These are phyloP conservation scores for Drosophila tanythrix DNA, from an alignment of 2,888 invertebrate species.

Conservation along the genomic window DNA sequence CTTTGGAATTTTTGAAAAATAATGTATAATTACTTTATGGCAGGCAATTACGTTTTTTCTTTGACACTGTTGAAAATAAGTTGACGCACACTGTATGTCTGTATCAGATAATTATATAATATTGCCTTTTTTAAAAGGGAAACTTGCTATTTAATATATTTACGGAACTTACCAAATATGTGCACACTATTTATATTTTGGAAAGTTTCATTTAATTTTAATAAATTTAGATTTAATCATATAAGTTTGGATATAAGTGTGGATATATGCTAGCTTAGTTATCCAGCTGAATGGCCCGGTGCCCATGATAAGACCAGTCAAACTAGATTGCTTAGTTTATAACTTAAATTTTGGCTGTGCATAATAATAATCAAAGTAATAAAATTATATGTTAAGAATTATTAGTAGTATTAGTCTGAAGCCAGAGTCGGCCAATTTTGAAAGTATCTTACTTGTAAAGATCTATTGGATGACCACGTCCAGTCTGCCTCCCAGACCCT, in stretches of 20 bases:
- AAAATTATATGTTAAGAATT: neutral
- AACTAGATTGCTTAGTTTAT: neutral
- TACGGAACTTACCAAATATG: neutral
- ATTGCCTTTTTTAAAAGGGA: neutral
- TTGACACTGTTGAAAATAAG: no score
- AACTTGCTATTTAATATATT: neutral
- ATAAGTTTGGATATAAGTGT: neutral
- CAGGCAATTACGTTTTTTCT: no score
- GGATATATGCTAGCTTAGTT: neutral
- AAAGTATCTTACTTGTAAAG: no score
- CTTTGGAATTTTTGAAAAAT: no score
- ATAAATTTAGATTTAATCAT: neutral
- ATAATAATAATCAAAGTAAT: neutral
- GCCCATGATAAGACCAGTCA: neutral
- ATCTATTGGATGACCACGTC: no score
- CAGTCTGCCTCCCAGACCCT: no score
- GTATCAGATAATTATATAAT: neutral
- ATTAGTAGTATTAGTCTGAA: neutral
- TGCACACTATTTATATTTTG: neutral
- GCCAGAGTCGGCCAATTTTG: no score
- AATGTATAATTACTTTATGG: no score
- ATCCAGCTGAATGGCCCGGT: neutral
- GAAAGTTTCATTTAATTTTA: neutral
- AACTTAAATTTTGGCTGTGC: neutral
- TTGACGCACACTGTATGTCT: no score